phyloP scores from a whole-genome alignment of 2,888 invertebrate species.

The Megaustenia siamemsis region DNA sequence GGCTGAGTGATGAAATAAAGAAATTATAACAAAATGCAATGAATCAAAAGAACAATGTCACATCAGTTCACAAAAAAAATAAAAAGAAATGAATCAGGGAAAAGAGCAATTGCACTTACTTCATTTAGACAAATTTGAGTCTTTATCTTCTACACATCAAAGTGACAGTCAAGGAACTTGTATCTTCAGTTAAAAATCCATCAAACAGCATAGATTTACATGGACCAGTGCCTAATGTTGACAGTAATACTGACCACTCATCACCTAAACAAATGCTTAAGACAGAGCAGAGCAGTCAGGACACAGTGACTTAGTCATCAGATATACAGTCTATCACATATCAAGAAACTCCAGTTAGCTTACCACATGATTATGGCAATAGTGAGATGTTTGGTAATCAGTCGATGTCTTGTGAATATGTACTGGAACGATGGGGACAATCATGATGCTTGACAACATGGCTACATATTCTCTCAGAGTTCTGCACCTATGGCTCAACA shows the following conservation, averaged over 20 bases:
- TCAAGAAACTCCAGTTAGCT: conserved; percentile 3
- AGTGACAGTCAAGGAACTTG: conserved; percentile 21
- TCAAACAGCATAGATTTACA: neutral
- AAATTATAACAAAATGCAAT: too few relatives aligned
- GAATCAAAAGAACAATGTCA: too few relatives aligned
- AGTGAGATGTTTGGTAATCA: conserved; percentile 19
- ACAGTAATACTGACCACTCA: neutral
- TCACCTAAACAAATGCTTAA: conserved; percentile 1
- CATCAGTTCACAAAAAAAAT: conserved; percentile 39
- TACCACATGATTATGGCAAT: conserved; percentile 9
- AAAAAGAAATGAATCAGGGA: conserved; percentile 33
- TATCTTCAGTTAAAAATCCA: conserved; percentile 4
- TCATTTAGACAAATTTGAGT: conserved; percentile 41
- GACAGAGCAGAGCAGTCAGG: neutral
- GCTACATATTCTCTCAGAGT: conserved; percentile 4
- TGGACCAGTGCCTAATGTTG: neutral
- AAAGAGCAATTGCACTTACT: conserved; percentile 33
- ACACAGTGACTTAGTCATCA: neutral
- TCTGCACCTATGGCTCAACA: conserved; percentile 7
- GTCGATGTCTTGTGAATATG: conserved; percentile 35
- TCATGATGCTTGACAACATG: conserved; percentile 23
- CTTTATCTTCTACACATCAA: conserved; percentile 28
- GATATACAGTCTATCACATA: neutral
- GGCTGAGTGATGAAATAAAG: too few relatives aligned
- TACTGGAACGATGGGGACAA: conserved; percentile 22